These are phyloP conservation scores for Caradrina clavipalpis DNA, from an alignment of 2,888 invertebrate genomes.

Conservation along the genomic window DNA sequence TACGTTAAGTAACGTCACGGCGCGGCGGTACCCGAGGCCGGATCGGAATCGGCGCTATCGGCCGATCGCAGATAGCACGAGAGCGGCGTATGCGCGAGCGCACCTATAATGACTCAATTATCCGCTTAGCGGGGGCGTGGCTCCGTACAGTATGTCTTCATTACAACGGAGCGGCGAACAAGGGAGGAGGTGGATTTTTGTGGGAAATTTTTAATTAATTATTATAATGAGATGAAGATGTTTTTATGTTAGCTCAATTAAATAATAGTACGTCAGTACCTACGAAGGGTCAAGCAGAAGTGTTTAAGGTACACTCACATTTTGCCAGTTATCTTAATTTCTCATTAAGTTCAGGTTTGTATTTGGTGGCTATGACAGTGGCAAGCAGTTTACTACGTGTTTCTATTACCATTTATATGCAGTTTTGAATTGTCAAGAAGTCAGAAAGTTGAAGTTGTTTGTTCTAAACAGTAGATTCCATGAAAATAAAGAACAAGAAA, in stretches of 20 bases:
- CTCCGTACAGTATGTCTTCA: constrained; percentile 87
- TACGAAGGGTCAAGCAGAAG: not conserved
- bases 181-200: constrained; percentile 67
- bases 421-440: too few species aligned
- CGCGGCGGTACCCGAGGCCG: constrained; percentile 74
- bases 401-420: too few species aligned
- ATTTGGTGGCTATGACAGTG: too few species aligned
- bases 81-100: constrained; percentile 82
- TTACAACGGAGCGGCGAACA: constrained; percentile 73
- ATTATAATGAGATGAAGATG: not conserved
- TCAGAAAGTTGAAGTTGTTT: too few species aligned
- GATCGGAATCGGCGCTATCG: constrained; percentile 77
- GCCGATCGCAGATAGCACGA: constrained; percentile 79
- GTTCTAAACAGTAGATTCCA: too few species aligned
- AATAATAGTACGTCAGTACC: not conserved
- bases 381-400: too few species aligned
- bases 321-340: too few species aligned
- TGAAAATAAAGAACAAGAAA: too few species aligned
- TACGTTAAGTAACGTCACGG: constrained; percentile 46
- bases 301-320: not conserved
- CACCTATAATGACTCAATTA: constrained; percentile 91
- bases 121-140: constrained; percentile 89
- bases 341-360: too few species aligned
- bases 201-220: constrained; percentile 1
- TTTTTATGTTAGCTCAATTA: not conserved